A percentile compares a stretch with the other conserved stretches of the same genome.
Evolutionary conservation across 2,113 vertebrate genomes (phyloP).

Genomic region (Perognathus longimembris): DNA sequence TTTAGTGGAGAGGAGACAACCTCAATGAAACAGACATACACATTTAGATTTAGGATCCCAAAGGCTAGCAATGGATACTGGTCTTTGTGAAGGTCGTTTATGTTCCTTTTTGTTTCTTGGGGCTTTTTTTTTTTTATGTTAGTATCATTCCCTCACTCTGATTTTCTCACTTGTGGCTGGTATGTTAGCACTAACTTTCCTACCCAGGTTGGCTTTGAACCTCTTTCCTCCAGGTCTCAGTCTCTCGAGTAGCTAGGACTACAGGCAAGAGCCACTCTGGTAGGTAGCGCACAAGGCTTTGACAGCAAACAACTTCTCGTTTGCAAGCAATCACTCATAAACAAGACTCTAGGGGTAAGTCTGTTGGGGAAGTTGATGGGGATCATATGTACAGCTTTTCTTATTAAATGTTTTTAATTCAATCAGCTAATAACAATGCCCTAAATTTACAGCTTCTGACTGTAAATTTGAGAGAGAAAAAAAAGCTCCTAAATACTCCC

Average conservation of each 20-base stretch:
- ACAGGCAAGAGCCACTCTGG: neutral
- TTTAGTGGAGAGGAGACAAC: conserved; percentile 47
- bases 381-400: neutral
- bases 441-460: neutral
- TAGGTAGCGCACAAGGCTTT: neutral
- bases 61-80: neutral
- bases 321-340: neutral
- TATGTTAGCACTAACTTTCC: neutral
- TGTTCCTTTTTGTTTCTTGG: neutral
- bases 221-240: too few species aligned
- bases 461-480: conserved; percentile 11
- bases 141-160: too few species aligned
- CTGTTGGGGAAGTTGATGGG: neutral
- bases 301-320: neutral
- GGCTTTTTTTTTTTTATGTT: too few species aligned
- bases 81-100: neutral
- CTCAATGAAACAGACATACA: conserved; percentile 57
- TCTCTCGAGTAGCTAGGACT: too few species aligned
- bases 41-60: conserved; percentile 22
- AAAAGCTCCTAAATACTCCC: conserved; percentile 23
- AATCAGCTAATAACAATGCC: conserved; percentile 30
- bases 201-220: too few species aligned
- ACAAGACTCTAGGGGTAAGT: neutral
- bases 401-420: conserved; percentile 15
- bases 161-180: neutral